Conservation (phyloP, 2,888 invertebrate genomes). For the Luffia ferchaultella region DNA sequence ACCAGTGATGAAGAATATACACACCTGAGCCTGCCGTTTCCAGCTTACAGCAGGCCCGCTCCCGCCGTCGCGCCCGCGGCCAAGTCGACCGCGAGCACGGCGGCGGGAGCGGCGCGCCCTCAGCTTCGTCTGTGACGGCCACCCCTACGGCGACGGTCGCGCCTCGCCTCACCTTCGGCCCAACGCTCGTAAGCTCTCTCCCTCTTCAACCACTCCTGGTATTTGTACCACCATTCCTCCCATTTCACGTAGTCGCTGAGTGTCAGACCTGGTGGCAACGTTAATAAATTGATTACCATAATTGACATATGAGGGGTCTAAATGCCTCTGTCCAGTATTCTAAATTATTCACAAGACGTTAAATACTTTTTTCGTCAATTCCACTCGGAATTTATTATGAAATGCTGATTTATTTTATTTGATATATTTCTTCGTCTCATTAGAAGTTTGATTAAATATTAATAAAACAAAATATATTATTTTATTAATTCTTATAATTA, state of each 20-base stretch:
- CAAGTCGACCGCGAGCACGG: constrained; percentile 51
- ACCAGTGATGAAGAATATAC: too few species aligned
- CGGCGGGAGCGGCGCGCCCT: constrained; percentile 62
- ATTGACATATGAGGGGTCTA: too few species aligned
- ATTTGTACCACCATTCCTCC: constrained; percentile 96
- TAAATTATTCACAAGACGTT: background rate
- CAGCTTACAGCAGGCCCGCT: background rate
- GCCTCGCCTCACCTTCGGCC: constrained; percentile 55
- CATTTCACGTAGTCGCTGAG: constrained; percentile 89
- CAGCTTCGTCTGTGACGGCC: constrained; percentile 44
- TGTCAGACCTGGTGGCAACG: constrained; percentile 62
- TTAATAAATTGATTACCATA: too few species aligned
- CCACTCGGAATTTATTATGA: too few species aligned
- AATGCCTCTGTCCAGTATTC: too few species aligned
- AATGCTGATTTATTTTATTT: too few species aligned
- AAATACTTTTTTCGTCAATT: background rate
- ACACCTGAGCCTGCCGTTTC: background rate
- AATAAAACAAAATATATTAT: too few species aligned
- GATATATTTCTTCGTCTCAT: too few species aligned
- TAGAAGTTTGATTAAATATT: too few species aligned
- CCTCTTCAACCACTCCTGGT: constrained; percentile 90
- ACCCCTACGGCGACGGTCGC: constrained; percentile 34
- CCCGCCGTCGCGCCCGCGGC: constrained; percentile 38
- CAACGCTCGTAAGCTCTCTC: constrained; percentile 80
- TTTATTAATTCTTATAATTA: too few species aligned